Evolutionary conservation across 2,113 vertebrate genomes (phyloP).

Genomic region (Astatotilapia flaviijosephi): DNA sequence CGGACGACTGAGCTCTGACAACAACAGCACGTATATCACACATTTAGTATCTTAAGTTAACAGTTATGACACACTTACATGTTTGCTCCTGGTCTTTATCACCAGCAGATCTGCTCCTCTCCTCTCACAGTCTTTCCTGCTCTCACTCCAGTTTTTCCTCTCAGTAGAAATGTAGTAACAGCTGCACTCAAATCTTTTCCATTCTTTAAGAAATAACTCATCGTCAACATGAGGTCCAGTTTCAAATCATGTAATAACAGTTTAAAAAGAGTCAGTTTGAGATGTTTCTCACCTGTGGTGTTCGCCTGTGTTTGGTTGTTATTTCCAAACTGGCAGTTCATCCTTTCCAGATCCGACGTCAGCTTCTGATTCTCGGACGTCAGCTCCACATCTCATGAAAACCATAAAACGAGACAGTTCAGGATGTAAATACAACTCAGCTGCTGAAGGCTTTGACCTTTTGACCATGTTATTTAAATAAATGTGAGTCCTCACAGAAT

Average conservation of each 20-base stretch:
- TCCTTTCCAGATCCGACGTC: not conserved
- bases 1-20: not conserved
- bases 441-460: not conserved
- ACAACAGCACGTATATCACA: accelerated
- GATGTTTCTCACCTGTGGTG: not conserved
- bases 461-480: accelerated
- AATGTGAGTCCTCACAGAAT: not conserved
- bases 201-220: not conserved
- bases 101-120: not conserved
- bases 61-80: not conserved
- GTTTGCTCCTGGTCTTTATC: not conserved
- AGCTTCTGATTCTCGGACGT: accelerated
- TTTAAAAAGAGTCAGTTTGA: accelerated
- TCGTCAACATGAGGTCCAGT: accelerated
- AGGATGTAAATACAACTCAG: not conserved
- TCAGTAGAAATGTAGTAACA: not conserved
- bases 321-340: accelerated
- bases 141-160: not conserved
- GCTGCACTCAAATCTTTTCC: not conserved
- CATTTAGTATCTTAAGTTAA: not conserved
- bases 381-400: not conserved
- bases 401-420: accelerated
- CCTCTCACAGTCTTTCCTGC: not conserved
- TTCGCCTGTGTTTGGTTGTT: not conserved
- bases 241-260: not conserved